Conservation (phyloP, 2,797 vertebrate species). For the Sebastes iracundus region DNA sequence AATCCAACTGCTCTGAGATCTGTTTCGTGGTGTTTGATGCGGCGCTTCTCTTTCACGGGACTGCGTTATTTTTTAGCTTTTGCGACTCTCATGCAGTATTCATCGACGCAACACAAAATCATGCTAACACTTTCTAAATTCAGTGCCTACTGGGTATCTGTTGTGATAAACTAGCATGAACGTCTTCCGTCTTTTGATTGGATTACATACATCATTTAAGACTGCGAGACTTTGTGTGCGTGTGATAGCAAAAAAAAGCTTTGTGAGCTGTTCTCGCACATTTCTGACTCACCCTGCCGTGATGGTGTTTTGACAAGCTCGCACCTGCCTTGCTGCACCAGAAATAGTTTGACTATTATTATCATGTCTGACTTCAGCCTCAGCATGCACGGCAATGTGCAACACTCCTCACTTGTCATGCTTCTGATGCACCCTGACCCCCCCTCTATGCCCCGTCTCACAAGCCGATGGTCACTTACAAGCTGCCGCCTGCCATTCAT, state of each 20-base stretch:
- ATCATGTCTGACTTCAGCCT: slow-evolving; percentile 15
- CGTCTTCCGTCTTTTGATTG: neutral
- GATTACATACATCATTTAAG: neutral
- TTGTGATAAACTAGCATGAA: neutral
- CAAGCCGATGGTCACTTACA: slow-evolving; percentile 59
- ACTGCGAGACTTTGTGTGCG: neutral
- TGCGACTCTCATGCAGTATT: slow-evolving; percentile 10
- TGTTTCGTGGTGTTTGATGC: slow-evolving; percentile 46
- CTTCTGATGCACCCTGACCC: slow-evolving; percentile 1
- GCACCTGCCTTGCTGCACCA: neutral
- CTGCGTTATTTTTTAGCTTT: slow-evolving; percentile 25
- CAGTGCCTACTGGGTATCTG: neutral
- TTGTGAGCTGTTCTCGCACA: slow-evolving; percentile 14
- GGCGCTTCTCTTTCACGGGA: slow-evolving; percentile 28
- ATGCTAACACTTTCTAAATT: neutral
- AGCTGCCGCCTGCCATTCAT: slow-evolving; percentile 69
- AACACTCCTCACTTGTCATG: slow-evolving; percentile 24
- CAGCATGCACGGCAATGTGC: neutral
- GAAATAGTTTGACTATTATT: slow-evolving; percentile 31
- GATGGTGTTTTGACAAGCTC: slow-evolving; percentile 32
- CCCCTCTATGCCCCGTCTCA: slow-evolving; percentile 1
- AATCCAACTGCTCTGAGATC: slow-evolving; percentile 44
- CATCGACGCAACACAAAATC: slow-evolving; percentile 3
- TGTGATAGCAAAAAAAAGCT: neutral
- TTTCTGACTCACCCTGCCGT: neutral